A percentile compares a stretch with the other conserved stretches of the same genome.
Conservation (phyloP, 2,113 vertebrate genomes). For the Corythaixoides concolor region DNA sequence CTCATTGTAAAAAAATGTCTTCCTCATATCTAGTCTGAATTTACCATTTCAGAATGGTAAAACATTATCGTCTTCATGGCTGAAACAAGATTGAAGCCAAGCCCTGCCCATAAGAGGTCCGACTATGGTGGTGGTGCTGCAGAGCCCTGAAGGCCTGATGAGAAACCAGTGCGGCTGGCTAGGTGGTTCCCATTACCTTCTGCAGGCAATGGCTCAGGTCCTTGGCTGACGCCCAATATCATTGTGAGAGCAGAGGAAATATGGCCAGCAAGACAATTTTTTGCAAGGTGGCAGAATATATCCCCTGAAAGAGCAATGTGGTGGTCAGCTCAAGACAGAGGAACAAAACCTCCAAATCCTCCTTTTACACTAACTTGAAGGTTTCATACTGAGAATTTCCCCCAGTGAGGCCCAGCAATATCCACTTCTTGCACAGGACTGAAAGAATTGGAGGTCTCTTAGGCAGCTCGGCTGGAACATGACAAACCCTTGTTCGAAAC, state of each 20-base stretch:
- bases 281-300: neutral
- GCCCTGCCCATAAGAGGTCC: neutral
- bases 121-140: neutral
- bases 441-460: neutral
- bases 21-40: no score
- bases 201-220: neutral
- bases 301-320: neutral
- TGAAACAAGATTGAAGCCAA: neutral
- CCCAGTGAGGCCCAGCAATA: neutral
- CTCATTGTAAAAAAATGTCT: no score
- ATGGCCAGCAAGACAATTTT: neutral
- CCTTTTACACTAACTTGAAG: neutral
- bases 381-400: neutral
- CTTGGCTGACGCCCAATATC: neutral
- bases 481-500: neutral
- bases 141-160: neutral
- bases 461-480: neutral
- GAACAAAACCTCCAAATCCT: neutral
- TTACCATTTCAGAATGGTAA: no score
- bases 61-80: rapidly evolving
- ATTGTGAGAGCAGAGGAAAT: neutral
- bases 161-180: neutral
- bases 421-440: neutral
- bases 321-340: neutral
- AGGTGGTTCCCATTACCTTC: neutral